Evolutionary conservation across 2,888 invertebrate genomes (phyloP).

Genomic region (Erebia ligea): DNA sequence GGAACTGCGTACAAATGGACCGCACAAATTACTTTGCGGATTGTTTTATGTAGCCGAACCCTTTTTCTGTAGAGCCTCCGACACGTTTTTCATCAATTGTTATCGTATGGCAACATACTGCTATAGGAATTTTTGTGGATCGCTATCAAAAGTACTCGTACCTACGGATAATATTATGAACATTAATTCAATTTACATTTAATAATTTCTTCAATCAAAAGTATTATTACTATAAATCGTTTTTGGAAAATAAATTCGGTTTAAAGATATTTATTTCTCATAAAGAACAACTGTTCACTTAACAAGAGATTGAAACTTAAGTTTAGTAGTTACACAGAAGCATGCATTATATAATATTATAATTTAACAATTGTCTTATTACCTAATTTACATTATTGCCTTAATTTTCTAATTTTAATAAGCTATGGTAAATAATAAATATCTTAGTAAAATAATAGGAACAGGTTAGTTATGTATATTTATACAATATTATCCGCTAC

Average conservation of each 20-base stretch:
- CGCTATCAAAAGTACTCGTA: background rate
- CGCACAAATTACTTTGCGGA: slow-evolving; percentile 21
- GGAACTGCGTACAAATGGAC: slow-evolving; percentile 22
- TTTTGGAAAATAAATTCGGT: background rate
- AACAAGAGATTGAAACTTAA: too few relatives aligned
- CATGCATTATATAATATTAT: too few relatives aligned
- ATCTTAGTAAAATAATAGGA: too few relatives aligned
- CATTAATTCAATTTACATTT: background rate
- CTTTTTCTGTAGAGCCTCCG: slow-evolving; percentile 2
- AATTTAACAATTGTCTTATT: too few relatives aligned
- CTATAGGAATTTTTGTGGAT: background rate
- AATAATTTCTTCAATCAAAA: background rate
- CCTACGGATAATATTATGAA: background rate
- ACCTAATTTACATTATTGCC: too few relatives aligned
- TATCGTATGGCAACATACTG: slow-evolving; percentile 6
- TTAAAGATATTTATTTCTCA: too few relatives aligned
- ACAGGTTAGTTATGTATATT: too few relatives aligned
- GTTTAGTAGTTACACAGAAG: too few relatives aligned
- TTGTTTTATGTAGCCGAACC: slow-evolving; percentile 18
- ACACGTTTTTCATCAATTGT: slow-evolving; percentile 19
- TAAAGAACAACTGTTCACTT: too few relatives aligned
- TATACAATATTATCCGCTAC: too few relatives aligned
- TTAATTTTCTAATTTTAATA: too few relatives aligned
- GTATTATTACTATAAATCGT: background rate
- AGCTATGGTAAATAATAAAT: too few relatives aligned